Base-by-base conservation (phyloP, 2,797 vertebrate genomes). In the Champsocephalus gunnari region DNA sequence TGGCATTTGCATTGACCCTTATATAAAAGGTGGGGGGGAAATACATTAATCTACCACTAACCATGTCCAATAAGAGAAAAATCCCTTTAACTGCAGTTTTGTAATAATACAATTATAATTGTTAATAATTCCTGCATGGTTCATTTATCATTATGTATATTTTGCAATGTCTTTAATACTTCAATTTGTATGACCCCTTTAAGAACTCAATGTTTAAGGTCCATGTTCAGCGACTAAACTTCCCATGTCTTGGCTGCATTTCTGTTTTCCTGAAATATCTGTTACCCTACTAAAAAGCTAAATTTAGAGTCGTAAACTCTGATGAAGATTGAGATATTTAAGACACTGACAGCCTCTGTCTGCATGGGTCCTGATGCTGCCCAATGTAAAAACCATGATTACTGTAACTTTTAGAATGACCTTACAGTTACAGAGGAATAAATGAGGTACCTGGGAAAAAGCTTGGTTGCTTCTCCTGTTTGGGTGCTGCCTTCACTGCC, bases 401-500 rank as follows among this genome's bases (percentile, higher is more conserved):
- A 10, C 21, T 48, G 57, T 44, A 44, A 10, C 21, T n/a, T 12
- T 41, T 2, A 12, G 17, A 34, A 13, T 12, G 12, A 21, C 34
- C 13, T 59, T 51, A 45, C 19, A n/a, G 62, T 77, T 24, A 41
- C 48, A 41, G 56, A 12, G 55, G 56, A 24, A 54, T 71, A 73
- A 71, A 60, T 38, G 43, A 56, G 21, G 45, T 56, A 34, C 32
- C 16, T 51, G n/a, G 11, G 7, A 28, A 51, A 32, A 59, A 68
- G 53, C 55, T 1, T 3, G 14, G 10, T 32, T 64, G 66, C 21
- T 9, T 71, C 54, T 72, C 32, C 55, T 56, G 63, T 44, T 57
- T 47, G 21, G 56, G 57, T 53, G 58, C 73, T 74, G 60, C 73
- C 73, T 77, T 51, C 61, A 11, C 74, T 78, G 78, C 77, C 64